Evolutionary conservation across 2,797 vertebrate species (phyloP).

Genomic region (Molossus alvarezi): DNA sequence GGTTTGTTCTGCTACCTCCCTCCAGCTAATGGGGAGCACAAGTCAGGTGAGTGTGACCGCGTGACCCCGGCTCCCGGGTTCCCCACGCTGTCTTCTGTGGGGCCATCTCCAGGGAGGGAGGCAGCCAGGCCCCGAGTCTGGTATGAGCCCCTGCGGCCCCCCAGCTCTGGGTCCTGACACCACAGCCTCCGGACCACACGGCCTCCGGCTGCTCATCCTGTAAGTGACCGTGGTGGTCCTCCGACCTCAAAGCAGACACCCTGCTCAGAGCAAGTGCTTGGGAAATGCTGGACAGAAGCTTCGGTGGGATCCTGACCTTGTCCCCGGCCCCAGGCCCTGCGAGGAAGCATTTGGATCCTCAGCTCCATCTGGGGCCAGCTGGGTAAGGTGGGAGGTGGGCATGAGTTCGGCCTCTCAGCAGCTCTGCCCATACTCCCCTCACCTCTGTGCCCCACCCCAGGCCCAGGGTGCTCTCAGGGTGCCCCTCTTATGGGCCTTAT

Average conservation of each 20-base stretch:
- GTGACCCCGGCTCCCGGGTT: slow-evolving; percentile 45
- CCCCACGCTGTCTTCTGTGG: neutral
- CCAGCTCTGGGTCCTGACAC: neutral
- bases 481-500: neutral
- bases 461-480: neutral
- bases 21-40: slow-evolving; percentile 80
- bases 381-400: neutral
- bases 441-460: no score
- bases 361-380: neutral
- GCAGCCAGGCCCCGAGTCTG: neutral
- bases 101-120: neutral
- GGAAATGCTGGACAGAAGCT: neutral
- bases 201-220: neutral
- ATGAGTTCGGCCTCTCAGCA: neutral
- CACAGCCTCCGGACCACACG: neutral
- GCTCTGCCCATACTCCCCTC: neutral
- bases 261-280: fast-evolving
- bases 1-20: slow-evolving; percentile 84
- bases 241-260: neutral
- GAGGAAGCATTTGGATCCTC: neutral
- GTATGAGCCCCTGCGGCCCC: fast-evolving
- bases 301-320: neutral
- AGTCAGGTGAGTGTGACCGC: neutral
- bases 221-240: neutral
- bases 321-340: neutral